Evolutionary conservation across 2,113 vertebrate genomes (phyloP).

Genomic region (Mus pahari): DNA sequence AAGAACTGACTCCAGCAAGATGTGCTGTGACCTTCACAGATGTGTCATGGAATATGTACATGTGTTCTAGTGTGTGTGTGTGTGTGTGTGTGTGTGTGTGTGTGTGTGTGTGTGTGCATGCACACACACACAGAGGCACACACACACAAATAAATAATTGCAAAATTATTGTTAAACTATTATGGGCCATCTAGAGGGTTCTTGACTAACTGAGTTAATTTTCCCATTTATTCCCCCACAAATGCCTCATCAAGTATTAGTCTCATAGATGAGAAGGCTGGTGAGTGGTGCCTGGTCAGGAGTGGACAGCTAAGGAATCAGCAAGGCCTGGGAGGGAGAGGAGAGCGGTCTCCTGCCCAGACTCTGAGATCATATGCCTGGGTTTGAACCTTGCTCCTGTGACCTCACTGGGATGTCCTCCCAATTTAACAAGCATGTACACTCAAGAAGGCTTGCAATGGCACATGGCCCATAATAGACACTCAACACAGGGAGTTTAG

Average conservation of each 20-base stretch:
- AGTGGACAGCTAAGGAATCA: too few species aligned
- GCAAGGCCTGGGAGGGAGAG: not conserved
- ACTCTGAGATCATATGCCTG: not conserved
- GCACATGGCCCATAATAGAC: too few species aligned
- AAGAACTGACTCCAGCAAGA: not conserved
- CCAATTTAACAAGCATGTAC: not conserved
- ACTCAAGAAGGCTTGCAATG: not conserved
- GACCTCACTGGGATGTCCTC: not conserved
- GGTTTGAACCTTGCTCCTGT: not conserved
- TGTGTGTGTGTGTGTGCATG: not conserved
- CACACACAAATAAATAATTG: not conserved
- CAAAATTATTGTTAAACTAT: not conserved
- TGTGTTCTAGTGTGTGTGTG: too few species aligned
- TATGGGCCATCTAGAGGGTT: not conserved
- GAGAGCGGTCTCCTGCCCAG: not conserved
- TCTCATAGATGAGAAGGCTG: constrained; percentile 15
- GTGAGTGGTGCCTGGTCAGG: not conserved
- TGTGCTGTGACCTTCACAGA: not conserved
- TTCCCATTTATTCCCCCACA: not conserved
- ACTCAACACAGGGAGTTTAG: not conserved
- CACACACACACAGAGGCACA: not conserved
- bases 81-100: too few species aligned
- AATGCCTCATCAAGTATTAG: not conserved
- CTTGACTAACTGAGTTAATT: constrained; percentile 9
- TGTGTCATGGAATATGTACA: too few species aligned